These are phyloP conservation scores for Ailurus styani DNA, from an alignment of 2,113 vertebrate genomes.

Conservation along the genomic window DNA sequence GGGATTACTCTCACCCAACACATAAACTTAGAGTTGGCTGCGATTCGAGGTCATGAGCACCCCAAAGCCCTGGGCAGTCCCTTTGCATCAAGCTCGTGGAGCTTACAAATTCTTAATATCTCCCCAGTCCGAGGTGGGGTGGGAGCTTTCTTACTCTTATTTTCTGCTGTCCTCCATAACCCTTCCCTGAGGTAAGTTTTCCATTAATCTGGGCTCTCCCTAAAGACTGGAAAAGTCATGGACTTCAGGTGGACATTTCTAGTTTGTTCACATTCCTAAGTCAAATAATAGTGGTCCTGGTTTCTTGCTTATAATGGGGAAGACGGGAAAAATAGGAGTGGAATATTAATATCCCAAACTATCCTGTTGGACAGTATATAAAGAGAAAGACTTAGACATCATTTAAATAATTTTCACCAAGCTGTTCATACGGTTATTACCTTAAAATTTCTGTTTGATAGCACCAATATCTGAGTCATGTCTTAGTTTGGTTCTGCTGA, in stretches of 20 bases:
- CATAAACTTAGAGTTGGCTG: background rate
- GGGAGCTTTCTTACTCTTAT: background rate
- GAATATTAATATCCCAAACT: background rate
- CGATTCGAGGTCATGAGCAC: background rate
- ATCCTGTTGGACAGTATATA: background rate
- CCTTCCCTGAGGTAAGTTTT: background rate
- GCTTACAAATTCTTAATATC: background rate
- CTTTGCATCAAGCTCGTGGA: background rate
- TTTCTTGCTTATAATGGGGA: background rate
- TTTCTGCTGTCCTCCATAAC: background rate
- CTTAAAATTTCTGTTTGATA: background rate
- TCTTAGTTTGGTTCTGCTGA: background rate
- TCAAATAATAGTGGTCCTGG: background rate
- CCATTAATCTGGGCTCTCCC: background rate
- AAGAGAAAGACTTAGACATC: background rate
- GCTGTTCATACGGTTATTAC: background rate
- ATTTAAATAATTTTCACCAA: constrained; percentile 14
- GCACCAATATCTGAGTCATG: background rate
- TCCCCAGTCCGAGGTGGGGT: background rate
- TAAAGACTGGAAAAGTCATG: background rate
- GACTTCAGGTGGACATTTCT: background rate
- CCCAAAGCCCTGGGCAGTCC: background rate
- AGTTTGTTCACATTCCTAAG: background rate
- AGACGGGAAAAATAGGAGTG: background rate
- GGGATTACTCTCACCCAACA: background rate